Evolutionary conservation across 2,888 invertebrate genomes (phyloP), one percentile per base, ranked within the genome.

Genomic region (Andrena camellia): DNA sequence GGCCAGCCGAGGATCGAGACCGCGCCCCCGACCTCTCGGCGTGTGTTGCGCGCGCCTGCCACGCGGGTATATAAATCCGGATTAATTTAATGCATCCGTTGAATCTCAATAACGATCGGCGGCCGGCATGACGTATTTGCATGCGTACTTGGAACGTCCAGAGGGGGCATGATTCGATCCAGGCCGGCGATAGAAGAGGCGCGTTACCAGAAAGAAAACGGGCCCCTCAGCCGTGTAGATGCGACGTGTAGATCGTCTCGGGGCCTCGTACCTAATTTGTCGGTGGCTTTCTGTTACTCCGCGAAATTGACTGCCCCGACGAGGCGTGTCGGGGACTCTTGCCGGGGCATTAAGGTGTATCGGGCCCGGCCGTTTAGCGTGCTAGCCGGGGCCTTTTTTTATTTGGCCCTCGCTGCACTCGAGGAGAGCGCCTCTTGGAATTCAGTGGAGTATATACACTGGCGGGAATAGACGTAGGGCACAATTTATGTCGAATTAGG

Each of bases 81-180:
- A 92, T 92, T 92, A 91, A 92, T 92, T 92, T 91, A 90, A 88
- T 85, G 85, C 86, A 88, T 84, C 87, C 88, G 88, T 88, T 83
- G 89, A 88, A 90, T 90, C 89, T 85, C 86, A 89, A 88, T 90
- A 88, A 88, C 91, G 88, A 90, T 90, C 88, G 85, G 84, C 78
- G 77, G 72, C 82, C 78, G 82, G 81, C 89, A 33, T 17, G 70
- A 63, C 75, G 48, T 60, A 90, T 91, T 90, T 89, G 89, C 90
- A 86, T 86, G 88, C 81, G 86, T 88, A 89, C 52, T 42, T 57
- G 48, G 62, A 78, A 74, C 17, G 26, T 10, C 13, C 33, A 1
- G 60, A 7, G 63, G 5, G 8, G 31, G 23, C 8, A 17, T 48
- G 57, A 29, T 64, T 64, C 64, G 60, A 74, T 77, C 33, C 17